Evolutionary conservation across 2,888 invertebrate genomes (phyloP), one percentile per base, ranked within the genome.

Genomic region (Hydrotaea cyrtoneurina): DNA sequence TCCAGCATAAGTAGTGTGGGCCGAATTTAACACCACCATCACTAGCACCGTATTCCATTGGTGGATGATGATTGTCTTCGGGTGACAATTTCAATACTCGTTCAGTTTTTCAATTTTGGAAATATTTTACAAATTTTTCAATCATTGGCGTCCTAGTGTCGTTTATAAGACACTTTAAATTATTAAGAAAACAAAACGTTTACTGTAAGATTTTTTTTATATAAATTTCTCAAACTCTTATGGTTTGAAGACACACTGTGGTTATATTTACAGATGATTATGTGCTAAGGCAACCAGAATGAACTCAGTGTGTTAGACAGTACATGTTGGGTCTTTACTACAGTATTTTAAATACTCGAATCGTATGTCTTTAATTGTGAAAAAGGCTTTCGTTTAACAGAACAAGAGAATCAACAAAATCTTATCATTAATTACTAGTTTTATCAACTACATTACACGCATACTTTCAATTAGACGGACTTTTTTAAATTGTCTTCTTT

Each of bases 1-100:
- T 94, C 94, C 88, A 94, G 94, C 81, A 92, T 95, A 87, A 94
- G 94, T 88, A 94, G 94, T 89, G 95, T 96, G 89, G 94, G 96
- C 88, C 89, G 92, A 62, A 90, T 91, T 83, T 91, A 87, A 85
- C 36, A 73, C 26, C 36, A 21, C 26, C 23, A 17, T 62, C 7
- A 2, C 31, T 31, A 2, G 7, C 31, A 31, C 31, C 31, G 31
- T 31, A 46, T 17, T 21, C 36, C 50, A n/a, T 39, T 59, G 59
- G 13, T 55, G 31, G 11, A 31, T 31, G 31, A 31, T 31, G 31
- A 7, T 31, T 31, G 31, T 31, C 36, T 59, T 7, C 15, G 11
- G 10, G 13, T 2, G 43, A 43, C 43, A 43, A 43, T 11, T 13
- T 50, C 39, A 85, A 78, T 76, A 84, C 78, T 66, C 21, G 17